phyloP scores from a whole-genome alignment of 2,888 invertebrate species.

The Resseliella maxima region DNA sequence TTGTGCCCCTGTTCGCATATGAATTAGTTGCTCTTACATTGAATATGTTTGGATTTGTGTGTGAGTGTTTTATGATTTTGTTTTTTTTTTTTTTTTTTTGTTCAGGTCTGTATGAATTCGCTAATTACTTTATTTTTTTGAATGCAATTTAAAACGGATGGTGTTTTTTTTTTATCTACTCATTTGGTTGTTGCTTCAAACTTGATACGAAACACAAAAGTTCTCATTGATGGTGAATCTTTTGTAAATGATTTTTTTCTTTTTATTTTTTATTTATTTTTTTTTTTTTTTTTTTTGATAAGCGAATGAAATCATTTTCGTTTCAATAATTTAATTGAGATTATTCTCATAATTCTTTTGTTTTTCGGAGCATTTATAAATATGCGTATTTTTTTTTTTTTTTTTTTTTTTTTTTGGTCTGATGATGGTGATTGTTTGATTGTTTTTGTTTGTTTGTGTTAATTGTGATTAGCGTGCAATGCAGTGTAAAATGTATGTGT shows the following conservation, averaged over 20 bases:
- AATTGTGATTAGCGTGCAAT: constrained; percentile 73
- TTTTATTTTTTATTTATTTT: not conserved
- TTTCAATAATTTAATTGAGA: not conserved
- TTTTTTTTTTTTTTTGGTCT: constrained; percentile 66
- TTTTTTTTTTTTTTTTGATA: not conserved
- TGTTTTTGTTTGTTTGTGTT: constrained; percentile 73
- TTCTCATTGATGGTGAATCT: not conserved
- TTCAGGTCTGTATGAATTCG: constrained; percentile 51
- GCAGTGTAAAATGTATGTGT: constrained; percentile 62
- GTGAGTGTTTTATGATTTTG: constrained; percentile 56
- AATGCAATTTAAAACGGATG: constrained; percentile 54
- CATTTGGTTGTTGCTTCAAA: not conserved
- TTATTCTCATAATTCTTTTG: not conserved
- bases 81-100: constrained; percentile 52
- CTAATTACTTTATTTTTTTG: constrained; percentile 55
- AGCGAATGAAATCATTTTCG: not conserved
- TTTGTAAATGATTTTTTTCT: not conserved
- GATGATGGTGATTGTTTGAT: constrained; percentile 72
- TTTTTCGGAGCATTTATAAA: constrained; percentile 14
- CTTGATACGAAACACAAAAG: constrained; percentile 33
- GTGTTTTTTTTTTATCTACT: constrained; percentile 58
- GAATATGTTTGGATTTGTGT: constrained; percentile 51
- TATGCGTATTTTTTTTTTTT: not conserved
- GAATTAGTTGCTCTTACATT: constrained; percentile 56
- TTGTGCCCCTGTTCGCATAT: constrained; percentile 66